These are phyloP conservation scores for Crambe crambe DNA, from an alignment of 37 sponge, comb jelly and placozoan species.

Conservation along the genomic window DNA sequence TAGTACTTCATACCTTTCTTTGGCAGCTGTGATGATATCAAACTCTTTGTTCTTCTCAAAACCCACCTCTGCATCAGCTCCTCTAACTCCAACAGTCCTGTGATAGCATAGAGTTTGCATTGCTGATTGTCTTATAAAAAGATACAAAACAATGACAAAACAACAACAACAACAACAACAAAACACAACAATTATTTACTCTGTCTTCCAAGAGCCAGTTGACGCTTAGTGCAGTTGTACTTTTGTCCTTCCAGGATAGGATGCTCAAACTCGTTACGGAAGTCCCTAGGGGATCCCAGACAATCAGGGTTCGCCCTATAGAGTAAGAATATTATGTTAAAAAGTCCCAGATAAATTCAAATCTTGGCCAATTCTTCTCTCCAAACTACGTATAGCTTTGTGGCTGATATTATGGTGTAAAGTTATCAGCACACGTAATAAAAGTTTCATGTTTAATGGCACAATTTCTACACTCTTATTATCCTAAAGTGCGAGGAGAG, in stretches of 20 bases:
- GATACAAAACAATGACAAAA: neutral
- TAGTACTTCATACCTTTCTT: slow-evolving; percentile 44
- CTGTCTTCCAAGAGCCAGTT: slow-evolving; percentile 40
- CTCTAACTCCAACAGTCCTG: slow-evolving; percentile 38
- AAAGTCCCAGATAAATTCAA: neutral
- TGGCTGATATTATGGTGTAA: too few species aligned
- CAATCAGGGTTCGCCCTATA: slow-evolving; percentile 54
- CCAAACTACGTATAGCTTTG: too few species aligned
- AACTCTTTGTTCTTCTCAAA: slow-evolving; percentile 44
- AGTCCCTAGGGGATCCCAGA: slow-evolving; percentile 42
- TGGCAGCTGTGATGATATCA: slow-evolving; percentile 56
- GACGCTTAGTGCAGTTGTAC: slow-evolving; percentile 60
- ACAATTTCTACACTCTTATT: too few species aligned
- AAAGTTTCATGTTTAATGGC: too few species aligned
- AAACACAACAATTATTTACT: slow-evolving; percentile 8
- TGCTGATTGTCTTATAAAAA: neutral
- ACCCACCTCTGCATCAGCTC: slow-evolving; percentile 38
- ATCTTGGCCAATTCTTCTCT: too few species aligned
- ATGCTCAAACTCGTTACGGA: slow-evolving; percentile 71
- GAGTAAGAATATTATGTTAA: neutral
- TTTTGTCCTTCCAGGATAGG: slow-evolving; percentile 78
- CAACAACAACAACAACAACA: neutral
- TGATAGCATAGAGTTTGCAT: neutral
- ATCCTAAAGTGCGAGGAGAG: too few species aligned
- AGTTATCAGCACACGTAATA: too few species aligned